These are phyloP conservation scores for Oscheius onirici DNA, from an alignment of 2,888 invertebrate genomes.

Conservation along the genomic window DNA sequence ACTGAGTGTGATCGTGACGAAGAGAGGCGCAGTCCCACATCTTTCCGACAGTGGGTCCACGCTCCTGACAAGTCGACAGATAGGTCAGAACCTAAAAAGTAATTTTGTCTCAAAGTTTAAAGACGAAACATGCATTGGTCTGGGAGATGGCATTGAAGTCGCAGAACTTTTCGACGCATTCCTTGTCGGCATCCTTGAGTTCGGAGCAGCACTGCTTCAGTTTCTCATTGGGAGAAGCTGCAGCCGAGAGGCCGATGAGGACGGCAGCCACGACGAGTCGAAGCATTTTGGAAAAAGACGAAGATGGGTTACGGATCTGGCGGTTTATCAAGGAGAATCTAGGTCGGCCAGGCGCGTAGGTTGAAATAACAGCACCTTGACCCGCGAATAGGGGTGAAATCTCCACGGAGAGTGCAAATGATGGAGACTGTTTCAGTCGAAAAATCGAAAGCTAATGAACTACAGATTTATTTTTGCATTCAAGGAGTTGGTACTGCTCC, in stretches of 20 bases:
- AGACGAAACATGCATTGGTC: slow-evolving; percentile 57
- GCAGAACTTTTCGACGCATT: slow-evolving; percentile 68
- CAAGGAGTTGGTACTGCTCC: too few relatives aligned
- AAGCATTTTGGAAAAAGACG: slow-evolving; percentile 12
- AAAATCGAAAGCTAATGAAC: too few relatives aligned
- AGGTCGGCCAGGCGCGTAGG: slow-evolving; percentile 15
- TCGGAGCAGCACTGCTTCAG: slow-evolving; percentile 66
- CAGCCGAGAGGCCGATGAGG: slow-evolving; percentile 5
- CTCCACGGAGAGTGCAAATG: slow-evolving; percentile 4
- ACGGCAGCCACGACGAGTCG: slow-evolving; percentile 10
- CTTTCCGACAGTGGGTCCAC: slow-evolving; percentile 66
- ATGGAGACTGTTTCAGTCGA: background rate
- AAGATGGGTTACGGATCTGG: background rate
- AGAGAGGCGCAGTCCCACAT: slow-evolving; percentile 71
- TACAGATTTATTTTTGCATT: too few relatives aligned
- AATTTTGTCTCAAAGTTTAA: background rate
- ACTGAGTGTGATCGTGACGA: slow-evolving; percentile 67
- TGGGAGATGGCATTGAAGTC: slow-evolving; percentile 71
- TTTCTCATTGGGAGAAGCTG: slow-evolving; percentile 54
- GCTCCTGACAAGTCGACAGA: slow-evolving; percentile 66
- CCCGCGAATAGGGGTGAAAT: background rate
- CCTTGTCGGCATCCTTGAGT: slow-evolving; percentile 61
- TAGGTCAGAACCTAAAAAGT: slow-evolving; percentile 65
- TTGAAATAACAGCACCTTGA: slow-evolving; percentile 29
- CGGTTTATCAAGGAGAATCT: slow-evolving; percentile 30